Conservation (phyloP, 2,113 vertebrate genomes). For the Astatotilapia flaviijosephi region DNA sequence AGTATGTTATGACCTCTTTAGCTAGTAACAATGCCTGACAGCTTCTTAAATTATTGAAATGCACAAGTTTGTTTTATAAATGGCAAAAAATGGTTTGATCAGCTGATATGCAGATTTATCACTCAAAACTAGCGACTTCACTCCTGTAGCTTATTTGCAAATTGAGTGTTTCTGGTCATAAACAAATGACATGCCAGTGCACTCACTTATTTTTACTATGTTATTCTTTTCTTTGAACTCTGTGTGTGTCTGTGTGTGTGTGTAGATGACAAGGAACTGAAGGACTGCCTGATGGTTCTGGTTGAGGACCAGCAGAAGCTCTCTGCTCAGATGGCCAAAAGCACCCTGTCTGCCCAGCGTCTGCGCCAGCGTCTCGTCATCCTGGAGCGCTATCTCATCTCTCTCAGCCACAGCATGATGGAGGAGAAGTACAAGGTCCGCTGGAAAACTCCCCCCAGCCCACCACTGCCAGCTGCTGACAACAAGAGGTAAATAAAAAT, state of each 20-base stretch:
- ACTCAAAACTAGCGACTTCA: not conserved
- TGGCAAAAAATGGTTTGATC: not conserved
- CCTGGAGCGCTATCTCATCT: slow-evolving; percentile 94
- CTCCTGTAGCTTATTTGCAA: not conserved
- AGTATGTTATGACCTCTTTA: not conserved
- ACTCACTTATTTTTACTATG: not conserved
- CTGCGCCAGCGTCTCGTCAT: slow-evolving; percentile 91
- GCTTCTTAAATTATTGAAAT: not conserved
- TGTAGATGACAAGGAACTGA: slow-evolving; percentile 84
- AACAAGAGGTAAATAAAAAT: slow-evolving; percentile 83
- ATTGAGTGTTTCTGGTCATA: not conserved
- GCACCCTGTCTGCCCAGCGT: slow-evolving; percentile 86
- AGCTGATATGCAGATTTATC: not conserved
- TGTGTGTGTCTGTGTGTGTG: not conserved
- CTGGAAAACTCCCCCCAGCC: slow-evolving; percentile 81
- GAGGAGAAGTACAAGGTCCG: slow-evolving; percentile 87
- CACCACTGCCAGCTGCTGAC: slow-evolving; percentile 80
- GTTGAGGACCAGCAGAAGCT: slow-evolving; percentile 92
- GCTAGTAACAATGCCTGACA: not conserved
- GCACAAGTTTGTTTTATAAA: not conserved
- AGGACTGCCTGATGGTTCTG: slow-evolving; percentile 88
- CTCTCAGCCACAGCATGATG: slow-evolving; percentile 90
- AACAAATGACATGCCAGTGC: not conserved
- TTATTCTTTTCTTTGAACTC: not conserved
- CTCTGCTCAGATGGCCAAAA: slow-evolving; percentile 84